phyloP scores from a whole-genome alignment of 2,888 invertebrate species.

The Diachrysia chrysitis region DNA sequence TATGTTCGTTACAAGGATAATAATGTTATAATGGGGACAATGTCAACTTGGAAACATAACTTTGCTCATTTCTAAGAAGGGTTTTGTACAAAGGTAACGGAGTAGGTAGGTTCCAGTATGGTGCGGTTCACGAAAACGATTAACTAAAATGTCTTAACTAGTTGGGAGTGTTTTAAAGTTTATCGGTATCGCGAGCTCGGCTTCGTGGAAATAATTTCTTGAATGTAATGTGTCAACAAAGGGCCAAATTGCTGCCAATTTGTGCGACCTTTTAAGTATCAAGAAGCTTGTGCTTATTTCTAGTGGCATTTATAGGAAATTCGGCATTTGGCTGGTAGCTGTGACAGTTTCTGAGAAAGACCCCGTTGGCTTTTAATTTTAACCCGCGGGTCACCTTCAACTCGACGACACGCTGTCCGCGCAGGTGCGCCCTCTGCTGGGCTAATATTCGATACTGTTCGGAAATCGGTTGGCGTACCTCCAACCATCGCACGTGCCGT shows the following conservation, averaged over 20 bases:
- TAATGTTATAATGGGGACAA: conserved; percentile 41
- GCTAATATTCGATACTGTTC: conserved; percentile 54
- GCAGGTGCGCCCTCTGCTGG: conserved; percentile 61
- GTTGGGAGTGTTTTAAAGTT: conserved; percentile 23
- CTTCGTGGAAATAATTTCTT: conserved; percentile 46
- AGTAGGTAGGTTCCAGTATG: conserved; percentile 19
- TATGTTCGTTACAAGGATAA: conserved; percentile 38
- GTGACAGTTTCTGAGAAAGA: conserved; percentile 55
- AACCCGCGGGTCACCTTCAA: conserved; percentile 60
- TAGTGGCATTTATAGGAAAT: conserved; percentile 44
- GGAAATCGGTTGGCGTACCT: conserved; percentile 60
- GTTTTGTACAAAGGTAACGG: conserved; percentile 33
- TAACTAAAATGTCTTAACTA: conserved; percentile 35
- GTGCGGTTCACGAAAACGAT: conserved; percentile 28
- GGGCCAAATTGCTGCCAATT: conserved; percentile 31
- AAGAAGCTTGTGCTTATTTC: conserved; percentile 32
- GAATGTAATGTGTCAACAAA: conserved; percentile 26
- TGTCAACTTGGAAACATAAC: conserved; percentile 25
- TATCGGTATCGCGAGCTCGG: conserved; percentile 23
- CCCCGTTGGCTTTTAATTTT: conserved; percentile 56
- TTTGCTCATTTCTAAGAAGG: conserved; percentile 44
- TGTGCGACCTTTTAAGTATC: conserved; percentile 36
- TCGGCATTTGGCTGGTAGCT: conserved; percentile 45
- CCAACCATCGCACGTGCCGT: conserved; percentile 63
- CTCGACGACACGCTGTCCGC: conserved; percentile 40